Conservation (phyloP, 2,888 invertebrate genomes). For the Zaprionus lineosus region DNA sequence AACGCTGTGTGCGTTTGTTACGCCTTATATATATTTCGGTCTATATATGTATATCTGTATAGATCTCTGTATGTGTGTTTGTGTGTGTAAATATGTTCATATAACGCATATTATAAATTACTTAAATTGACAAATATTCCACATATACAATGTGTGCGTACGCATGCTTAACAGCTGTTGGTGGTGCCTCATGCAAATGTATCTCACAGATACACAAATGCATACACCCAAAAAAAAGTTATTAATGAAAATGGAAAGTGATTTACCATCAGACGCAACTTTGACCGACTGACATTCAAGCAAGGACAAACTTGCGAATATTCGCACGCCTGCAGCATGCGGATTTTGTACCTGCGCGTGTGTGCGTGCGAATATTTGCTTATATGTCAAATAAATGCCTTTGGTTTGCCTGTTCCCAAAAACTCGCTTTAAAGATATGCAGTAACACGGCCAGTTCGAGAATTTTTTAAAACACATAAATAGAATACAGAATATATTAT, state of each 20-base stretch:
- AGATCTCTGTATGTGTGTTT: slow-evolving; percentile 11
- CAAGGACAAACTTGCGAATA: slow-evolving; percentile 68
- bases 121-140: slow-evolving; percentile 57
- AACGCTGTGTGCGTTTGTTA: background rate
- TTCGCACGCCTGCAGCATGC: slow-evolving; percentile 60
- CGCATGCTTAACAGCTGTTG: slow-evolving; percentile 22
- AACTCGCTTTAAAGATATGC: slow-evolving; percentile 31
- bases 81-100: too few relatives aligned
- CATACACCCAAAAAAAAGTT: slow-evolving; percentile 1
- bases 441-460: too few relatives aligned
- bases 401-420: slow-evolving; percentile 1
- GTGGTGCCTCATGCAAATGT: slow-evolving; percentile 23
- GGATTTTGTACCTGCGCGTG: slow-evolving; percentile 15
- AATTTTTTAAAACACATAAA: too few relatives aligned
- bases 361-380: slow-evolving; percentile 10
- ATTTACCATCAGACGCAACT: slow-evolving; percentile 29
- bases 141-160: slow-evolving; percentile 6
- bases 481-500: too few relatives aligned
- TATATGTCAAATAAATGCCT: slow-evolving; percentile 37
- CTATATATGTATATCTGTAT: slow-evolving; percentile 4
- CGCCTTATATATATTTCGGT: slow-evolving; percentile 9
- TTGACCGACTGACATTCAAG: slow-evolving; percentile 66
- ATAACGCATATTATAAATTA: slow-evolving; percentile 51
- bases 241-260: slow-evolving; percentile 41
- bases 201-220: slow-evolving; percentile 20